Evolutionary conservation across 2,113 vertebrate genomes (phyloP), one percentile per base, ranked within the genome.

Genomic region (Melospiza georgiana): DNA sequence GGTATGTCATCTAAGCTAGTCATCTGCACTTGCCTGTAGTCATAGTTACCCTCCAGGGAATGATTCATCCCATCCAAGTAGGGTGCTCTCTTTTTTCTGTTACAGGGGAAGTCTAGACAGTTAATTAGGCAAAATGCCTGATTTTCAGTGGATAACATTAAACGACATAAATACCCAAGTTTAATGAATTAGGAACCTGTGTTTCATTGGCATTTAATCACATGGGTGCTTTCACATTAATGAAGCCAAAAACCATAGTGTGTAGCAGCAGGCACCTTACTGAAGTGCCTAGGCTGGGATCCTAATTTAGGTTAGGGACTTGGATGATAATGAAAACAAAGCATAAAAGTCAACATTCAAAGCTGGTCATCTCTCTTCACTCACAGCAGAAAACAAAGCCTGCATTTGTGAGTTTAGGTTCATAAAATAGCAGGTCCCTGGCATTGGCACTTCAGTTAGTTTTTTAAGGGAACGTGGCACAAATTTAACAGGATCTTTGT

Each of bases 121-220:
- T 27, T 87, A 84, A 94, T 93, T 84, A 89, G 69, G 27, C 65
- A 81, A 83, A 91, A 57, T 77, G 49, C 54, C 33, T 25, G 43
- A 28, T 41, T 89, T 95, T 87, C 77, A 87, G 1, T 81, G 37
- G 28, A 27, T 77, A 33, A 75, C 33, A 10, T 82, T 94, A 72
- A 91, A 62, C 3, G 2, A 66, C 55, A 41, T 7, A n/a, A 84
- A 61, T 78, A 57, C 66, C 65, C 28, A 20, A 44, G 35, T 80
- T 69, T 66, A 59, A 55, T 55, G 48, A 59, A 73, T 80, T 72
- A 74, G 74, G 23, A 89, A 44, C 41, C 30, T 0, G 0, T 4
- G 3, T 78, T 91, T 87, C 77, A 58, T 31, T 84, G 74, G 24
- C 41, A 58, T 84, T 93, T 84, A 71, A 66, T 87, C n/a, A 39